Conservation (phyloP, 1,140 invertebrate species). For the Hypothenemus hampei region DNA sequence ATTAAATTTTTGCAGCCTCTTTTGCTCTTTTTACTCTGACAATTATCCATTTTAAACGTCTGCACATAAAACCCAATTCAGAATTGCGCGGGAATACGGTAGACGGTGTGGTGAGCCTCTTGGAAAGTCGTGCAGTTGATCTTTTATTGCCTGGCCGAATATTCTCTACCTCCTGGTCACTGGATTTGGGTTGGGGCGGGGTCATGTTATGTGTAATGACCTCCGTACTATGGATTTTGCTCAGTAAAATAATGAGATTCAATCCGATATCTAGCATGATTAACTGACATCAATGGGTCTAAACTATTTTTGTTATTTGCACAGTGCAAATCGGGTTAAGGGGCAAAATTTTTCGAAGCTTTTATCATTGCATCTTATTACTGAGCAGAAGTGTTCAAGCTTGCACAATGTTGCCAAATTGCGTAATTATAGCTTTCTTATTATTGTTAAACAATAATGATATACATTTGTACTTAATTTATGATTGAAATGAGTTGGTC, state of each 20-base stretch:
- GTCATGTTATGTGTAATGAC: constrained; percentile 72
- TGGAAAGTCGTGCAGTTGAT: constrained; percentile 48
- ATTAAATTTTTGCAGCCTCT: constrained; percentile 62
- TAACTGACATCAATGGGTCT: constrained; percentile 46
- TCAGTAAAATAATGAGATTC: constrained; percentile 86
- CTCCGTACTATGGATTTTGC: constrained; percentile 75
- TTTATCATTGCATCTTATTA: too few species aligned
- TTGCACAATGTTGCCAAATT: too few species aligned
- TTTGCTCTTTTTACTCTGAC: constrained; percentile 84
- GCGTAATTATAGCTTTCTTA: too few species aligned
- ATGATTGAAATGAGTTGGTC: too few species aligned
- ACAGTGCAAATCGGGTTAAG: too few species aligned
- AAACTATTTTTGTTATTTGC: too few species aligned
- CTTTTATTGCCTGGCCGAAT: constrained; percentile 54
- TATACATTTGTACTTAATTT: too few species aligned
- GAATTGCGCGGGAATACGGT: constrained; percentile 55
- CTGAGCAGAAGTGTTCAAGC: too few species aligned
- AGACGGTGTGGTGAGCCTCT: constrained; percentile 58
- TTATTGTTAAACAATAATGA: too few species aligned
- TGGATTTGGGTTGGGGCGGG: constrained; percentile 77
- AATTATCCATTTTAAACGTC: constrained; percentile 84
- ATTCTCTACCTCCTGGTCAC: constrained; percentile 74
- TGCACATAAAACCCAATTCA: constrained; percentile 58
- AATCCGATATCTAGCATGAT: constrained; percentile 72
- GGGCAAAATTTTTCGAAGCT: too few species aligned